Evolutionary conservation across 1,140 invertebrate species (phyloP), one percentile per base, ranked within the genome.

Genomic region (Polyergus mexicanus): DNA sequence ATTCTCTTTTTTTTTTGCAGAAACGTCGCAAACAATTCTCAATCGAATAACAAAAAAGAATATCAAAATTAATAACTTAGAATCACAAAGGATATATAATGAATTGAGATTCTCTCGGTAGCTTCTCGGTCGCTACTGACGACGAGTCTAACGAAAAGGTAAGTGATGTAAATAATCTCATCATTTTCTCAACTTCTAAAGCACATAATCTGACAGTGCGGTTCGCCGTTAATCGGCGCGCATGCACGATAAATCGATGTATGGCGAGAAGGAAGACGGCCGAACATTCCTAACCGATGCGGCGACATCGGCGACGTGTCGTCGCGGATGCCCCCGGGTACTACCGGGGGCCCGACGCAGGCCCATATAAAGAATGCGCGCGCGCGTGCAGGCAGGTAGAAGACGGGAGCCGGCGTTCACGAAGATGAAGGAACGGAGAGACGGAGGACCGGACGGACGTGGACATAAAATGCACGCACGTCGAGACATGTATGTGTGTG

Each of bases 381-480:
- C 41, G 76, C 62, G 68, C 65, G 51, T 28, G 63, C 87, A 38
- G 22, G 62, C 41, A 77, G 68, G 86, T 80, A 84, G 88, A 84
- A 76, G 75, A 54, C 85, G 62, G 80, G 66, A 90, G 85, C 87
- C 54, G 22, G 65, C 28, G 13, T 38, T 54, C 58, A 22, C 74
- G 69, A 56, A 62, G 89, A 90, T 74, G 75, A 58, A 65, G 85
- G 62, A 32, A 72, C 88, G 85, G 77, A 84, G 78, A 85, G 78
- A 85, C 54, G 84, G 84, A 66, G 87, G 66, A 35, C 51, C 68
- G 84, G 44, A 58, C 76, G 56, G 54, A 60, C 75, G 76, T 58
- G 69, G 25, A 74, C 84, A 80, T 90, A 84, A 86, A 91, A 91
- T 83, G 88, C 89, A 81, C 81, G 75, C 41, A 68, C 74, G 32